Evolutionary conservation across 2,113 vertebrate genomes (phyloP), one percentile per base, ranked within the genome.

Genomic region (Saguinus midas): DNA sequence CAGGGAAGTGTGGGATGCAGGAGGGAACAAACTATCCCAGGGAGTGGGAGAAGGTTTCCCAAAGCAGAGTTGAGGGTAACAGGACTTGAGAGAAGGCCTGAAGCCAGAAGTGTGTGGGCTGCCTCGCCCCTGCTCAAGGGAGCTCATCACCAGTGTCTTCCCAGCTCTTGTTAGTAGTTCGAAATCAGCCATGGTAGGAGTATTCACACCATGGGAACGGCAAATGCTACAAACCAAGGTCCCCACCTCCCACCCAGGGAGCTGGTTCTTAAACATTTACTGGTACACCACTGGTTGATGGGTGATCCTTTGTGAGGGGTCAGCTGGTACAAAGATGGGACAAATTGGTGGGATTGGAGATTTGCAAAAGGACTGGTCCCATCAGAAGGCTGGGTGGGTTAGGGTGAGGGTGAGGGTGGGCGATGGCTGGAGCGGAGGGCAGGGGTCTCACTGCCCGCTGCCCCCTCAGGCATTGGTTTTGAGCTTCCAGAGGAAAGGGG

Each of bases 401-500:
- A 58, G 16, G 16, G 29, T 40, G 78, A 93, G 13, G n/a, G 29
- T 40, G 72, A 93, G 13, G n/a, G 29, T 29, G 21, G 90, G 35
- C 29, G 37, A 35, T 21, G 8, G 50, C 29, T n/a, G n/a, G 52
- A 48, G 10, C 18, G 16, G 16, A 40, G 45, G 10, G 73, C 58
- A 40, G 68, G 20, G 17, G 8, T 8, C 68, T 89, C 37, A 21
- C 50, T 0, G 1, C 4, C 12, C 1, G 0, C 35, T 23, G 6
- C 18, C 20, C 29, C 5, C 0, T 3, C 21, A 18, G n/a, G 3
- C 43, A 3, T 0, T 43, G 75, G 45, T 73, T 83, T 72, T 32
- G 70, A 45, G 32, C 55, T 70, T 48, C 68, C 2, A 8, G 40
- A 52, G 61, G n/a, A 73, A 18, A 57, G 37, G 45, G 75, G 17